phyloP scores from a whole-genome alignment of 2,888 invertebrate genomes.

The Caenorhabditis imperialis region DNA sequence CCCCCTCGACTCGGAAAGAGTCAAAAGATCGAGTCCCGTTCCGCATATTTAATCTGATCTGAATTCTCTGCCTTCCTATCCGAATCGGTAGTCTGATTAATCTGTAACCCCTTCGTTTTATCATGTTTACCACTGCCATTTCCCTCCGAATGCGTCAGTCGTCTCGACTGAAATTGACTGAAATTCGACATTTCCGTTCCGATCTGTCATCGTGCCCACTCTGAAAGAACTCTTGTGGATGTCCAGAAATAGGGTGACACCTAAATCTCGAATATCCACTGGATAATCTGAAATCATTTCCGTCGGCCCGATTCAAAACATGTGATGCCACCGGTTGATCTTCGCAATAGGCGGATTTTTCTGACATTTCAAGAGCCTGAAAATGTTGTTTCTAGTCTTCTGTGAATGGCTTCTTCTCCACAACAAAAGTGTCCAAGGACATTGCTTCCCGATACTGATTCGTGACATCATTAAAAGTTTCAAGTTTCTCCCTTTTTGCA shows the following conservation, averaged over 20 bases:
- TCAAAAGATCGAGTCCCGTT: too few species aligned
- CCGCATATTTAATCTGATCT: too few species aligned
- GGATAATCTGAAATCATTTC: slow-evolving; percentile 11
- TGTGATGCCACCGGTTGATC: too few species aligned
- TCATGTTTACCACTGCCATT: slow-evolving; percentile 1
- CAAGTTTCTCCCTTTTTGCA: slow-evolving; percentile 16
- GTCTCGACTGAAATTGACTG: neutral
- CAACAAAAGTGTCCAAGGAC: neutral
- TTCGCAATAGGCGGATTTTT: too few species aligned
- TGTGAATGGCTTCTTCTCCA: neutral
- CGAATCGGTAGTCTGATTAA: slow-evolving; percentile 1
- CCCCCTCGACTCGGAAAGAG: too few species aligned
- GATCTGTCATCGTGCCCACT: neutral
- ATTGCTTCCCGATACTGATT: slow-evolving; percentile 4
- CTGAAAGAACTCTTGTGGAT: neutral
- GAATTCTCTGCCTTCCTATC: too few species aligned
- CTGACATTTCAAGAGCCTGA: slow-evolving; percentile 1
- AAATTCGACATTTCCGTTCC: neutral
- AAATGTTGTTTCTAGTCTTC: neutral
- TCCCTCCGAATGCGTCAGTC: neutral
- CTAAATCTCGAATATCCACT: slow-evolving; percentile 1
- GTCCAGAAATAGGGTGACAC: slow-evolving; percentile 2
- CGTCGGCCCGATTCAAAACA: too few species aligned
- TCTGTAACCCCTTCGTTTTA: slow-evolving; percentile 11
- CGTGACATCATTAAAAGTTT: slow-evolving; percentile 20